Percentiles rank a stretch among this genome's conserved stretches.
Evolutionary conservation across 1,140 invertebrate species (phyloP).

Genomic region (Tetramorium simillimum): DNA sequence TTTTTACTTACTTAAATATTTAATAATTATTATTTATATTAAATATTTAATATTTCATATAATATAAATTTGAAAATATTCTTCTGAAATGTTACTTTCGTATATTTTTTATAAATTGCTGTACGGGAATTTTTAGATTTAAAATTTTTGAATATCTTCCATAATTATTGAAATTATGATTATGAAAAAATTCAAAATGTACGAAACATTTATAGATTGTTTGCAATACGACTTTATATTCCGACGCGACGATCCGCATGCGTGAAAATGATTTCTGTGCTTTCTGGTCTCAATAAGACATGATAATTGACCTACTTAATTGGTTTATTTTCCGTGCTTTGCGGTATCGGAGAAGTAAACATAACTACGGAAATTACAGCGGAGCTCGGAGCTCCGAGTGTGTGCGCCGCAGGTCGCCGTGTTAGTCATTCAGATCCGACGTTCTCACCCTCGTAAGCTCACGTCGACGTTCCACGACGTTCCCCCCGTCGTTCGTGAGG

Average conservation of each 20-base stretch:
- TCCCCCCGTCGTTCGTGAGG: not conserved
- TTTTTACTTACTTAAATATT: not conserved
- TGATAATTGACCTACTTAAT: not conserved
- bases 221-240: not conserved
- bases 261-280: not conserved
- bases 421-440: constrained; percentile 44
- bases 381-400: not conserved
- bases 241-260: not conserved
- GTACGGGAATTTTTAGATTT: not conserved
- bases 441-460: constrained; percentile 5
- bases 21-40: not conserved
- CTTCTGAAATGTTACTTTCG: not conserved
- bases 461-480: not conserved
- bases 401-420: not conserved
- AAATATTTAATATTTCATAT: not conserved
- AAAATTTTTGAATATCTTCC: not conserved
- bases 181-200: not conserved
- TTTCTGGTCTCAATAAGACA: too few relatives aligned
- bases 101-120: not conserved
- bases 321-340: constrained; percentile 5
- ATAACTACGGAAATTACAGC: not conserved
- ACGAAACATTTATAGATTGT: not conserved
- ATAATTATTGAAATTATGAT: not conserved
- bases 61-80: not conserved
- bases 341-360: not conserved